These are phyloP conservation scores for Thymallus thymallus DNA, from an alignment of 2,113 vertebrate species.

Conservation along the genomic window DNA sequence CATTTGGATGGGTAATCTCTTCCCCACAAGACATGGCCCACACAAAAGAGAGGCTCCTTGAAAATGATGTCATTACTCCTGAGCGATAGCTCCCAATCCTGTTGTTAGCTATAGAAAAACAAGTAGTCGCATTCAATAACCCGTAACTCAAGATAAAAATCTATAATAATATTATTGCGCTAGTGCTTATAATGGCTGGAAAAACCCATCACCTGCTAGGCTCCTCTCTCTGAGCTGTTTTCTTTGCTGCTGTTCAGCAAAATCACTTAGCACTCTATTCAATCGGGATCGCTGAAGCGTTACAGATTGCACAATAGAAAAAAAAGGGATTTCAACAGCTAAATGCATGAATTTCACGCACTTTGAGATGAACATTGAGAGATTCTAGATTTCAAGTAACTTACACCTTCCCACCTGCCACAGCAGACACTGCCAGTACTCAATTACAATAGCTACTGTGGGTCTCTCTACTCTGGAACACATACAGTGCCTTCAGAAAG, in stretches of 20 bases:
- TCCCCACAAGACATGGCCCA: conserved; percentile 46
- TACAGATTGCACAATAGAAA: no score
- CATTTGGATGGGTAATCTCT: conserved; percentile 63
- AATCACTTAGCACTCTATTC: conserved; percentile 25
- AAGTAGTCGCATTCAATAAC: conserved; percentile 48
- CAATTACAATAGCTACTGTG: no score
- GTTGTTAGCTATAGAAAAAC: conserved; percentile 56
- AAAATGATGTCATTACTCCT: conserved; percentile 64
- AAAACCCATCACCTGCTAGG: conserved; percentile 34
- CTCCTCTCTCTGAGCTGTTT: conserved; percentile 20
- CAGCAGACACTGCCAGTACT: no score
- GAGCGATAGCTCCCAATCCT: conserved; percentile 57
- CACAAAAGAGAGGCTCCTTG: conserved; percentile 37
- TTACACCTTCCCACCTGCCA: no score
- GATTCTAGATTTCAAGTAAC: no score
- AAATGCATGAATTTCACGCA: no score
- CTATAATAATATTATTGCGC: conserved; percentile 69
- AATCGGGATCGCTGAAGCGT: no score
- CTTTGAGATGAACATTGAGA: no score
- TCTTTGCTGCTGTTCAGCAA: conserved; percentile 31
- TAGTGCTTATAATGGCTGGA: conserved; percentile 48
- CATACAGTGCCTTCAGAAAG: no score
- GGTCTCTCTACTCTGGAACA: no score
- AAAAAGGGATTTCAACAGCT: no score
- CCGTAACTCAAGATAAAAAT: conserved; percentile 65